These are phyloP conservation scores for Lophochroa leadbeateri DNA, from an alignment of 2,113 vertebrate species.

Conservation along the genomic window DNA sequence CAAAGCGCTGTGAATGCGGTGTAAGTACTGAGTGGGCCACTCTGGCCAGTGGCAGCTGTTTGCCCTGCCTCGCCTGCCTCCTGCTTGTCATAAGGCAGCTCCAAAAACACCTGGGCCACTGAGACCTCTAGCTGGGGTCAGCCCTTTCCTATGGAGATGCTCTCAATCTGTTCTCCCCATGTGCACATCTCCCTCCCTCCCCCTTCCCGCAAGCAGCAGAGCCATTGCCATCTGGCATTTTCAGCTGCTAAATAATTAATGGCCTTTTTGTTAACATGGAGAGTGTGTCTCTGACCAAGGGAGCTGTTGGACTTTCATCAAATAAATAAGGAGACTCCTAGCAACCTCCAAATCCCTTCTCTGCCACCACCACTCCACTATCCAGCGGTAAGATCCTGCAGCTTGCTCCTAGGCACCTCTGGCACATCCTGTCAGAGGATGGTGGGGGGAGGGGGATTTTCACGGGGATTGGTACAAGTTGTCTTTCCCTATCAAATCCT, in stretches of 20 bases:
- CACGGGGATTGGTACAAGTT: background rate
- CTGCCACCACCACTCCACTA: background rate
- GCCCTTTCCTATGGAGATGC: background rate
- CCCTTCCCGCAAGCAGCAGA: background rate
- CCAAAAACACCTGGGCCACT: background rate
- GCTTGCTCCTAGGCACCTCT: background rate
- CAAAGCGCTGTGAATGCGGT: background rate
- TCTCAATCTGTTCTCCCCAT: conserved; percentile 20
- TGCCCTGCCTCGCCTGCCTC: background rate
- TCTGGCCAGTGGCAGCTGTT: background rate
- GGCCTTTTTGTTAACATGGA: conserved; percentile 53
- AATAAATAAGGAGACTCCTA: conserved; percentile 13
- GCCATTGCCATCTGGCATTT: conserved; percentile 50
- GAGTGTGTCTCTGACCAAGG: background rate
- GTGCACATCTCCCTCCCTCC: background rate
- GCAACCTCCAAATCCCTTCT: background rate
- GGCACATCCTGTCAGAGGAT: background rate
- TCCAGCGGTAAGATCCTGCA: background rate
- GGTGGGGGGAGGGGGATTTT: background rate
- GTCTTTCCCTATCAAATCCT: background rate
- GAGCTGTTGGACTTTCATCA: background rate
- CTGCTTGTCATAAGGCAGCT: background rate
- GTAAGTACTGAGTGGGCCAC: background rate
- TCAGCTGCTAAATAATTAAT: conserved; percentile 58
- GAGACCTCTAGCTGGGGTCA: background rate